Conservation (phyloP, 1,140 invertebrate genomes). For the Metaphire vulgaris region DNA sequence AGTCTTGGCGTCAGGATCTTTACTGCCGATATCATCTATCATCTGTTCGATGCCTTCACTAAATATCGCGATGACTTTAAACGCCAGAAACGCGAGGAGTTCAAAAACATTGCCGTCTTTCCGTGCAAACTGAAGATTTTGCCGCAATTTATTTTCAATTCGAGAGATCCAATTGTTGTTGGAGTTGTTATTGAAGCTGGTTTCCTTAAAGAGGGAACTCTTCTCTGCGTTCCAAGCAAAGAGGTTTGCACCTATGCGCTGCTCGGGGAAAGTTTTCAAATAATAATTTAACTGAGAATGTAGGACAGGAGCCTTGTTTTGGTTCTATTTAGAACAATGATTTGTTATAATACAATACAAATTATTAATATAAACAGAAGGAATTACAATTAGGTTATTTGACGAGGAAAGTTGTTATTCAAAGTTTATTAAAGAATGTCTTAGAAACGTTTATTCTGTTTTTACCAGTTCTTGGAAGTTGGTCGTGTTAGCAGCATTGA, state of each 20-base stretch:
- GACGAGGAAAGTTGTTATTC: no score
- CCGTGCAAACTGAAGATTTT: conserved; percentile 86
- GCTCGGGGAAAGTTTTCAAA: no score
- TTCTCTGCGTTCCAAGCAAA: conserved; percentile 90
- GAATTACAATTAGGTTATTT: no score
- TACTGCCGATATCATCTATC: conserved; percentile 99
- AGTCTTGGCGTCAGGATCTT: conserved; percentile 90
- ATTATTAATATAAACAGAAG: no score
- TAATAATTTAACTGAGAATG: no score
- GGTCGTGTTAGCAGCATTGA: conserved; percentile 93
- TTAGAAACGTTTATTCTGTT: no score
- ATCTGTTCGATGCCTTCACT: conserved; percentile 96
- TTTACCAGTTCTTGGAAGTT: conserved; percentile 80
- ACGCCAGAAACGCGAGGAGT: conserved; percentile 83
- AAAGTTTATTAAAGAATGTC: no score
- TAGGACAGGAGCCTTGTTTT: no score
- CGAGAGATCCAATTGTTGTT: conserved; percentile 91
- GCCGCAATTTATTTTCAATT: conserved; percentile 92
- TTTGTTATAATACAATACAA: no score
- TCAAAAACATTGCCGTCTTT: conserved; percentile 90
- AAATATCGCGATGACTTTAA: conserved; percentile 90
- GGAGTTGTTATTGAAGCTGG: conserved; percentile 94
- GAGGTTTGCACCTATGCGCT: conserved; percentile 62
- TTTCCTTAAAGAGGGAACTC: conserved; percentile 89
- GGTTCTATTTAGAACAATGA: no score